Conservation (phyloP, 2,113 vertebrate species). For the Pygoscelis antarcticus region DNA sequence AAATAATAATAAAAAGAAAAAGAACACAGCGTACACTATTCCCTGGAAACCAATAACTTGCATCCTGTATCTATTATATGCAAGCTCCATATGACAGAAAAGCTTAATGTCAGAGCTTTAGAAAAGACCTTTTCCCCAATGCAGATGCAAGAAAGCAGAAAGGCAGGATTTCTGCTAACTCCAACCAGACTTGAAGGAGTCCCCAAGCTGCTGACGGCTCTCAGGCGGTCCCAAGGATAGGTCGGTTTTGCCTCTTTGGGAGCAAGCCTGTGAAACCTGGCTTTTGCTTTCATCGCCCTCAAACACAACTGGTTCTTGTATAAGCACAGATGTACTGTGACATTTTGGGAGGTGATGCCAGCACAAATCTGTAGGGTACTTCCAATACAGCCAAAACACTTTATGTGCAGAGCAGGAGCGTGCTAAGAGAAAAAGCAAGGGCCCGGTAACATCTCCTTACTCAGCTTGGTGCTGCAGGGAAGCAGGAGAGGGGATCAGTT, state of each 20-base stretch:
- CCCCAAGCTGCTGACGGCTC: neutral
- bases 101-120: neutral
- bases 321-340: fast-evolving
- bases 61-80: neutral
- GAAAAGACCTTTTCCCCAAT: neutral
- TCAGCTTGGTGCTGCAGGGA: neutral
- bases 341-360: neutral
- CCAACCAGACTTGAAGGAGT: neutral
- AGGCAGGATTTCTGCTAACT: neutral
- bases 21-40: neutral
- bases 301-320: neutral
- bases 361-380: neutral
- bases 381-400: neutral
- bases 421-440: neutral
- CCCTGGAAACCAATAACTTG: neutral
- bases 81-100: neutral
- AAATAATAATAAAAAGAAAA: neutral
- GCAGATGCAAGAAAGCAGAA: neutral
- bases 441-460: neutral
- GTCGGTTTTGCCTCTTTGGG: neutral
- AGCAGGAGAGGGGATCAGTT: neutral
- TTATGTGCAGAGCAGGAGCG: neutral
- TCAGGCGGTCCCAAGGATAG: neutral
- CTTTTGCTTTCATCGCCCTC: neutral
- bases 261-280: neutral